Percentiles rank a stretch among this genome's conserved stretches.
Evolutionary conservation across 2,797 vertebrate species (phyloP).

Genomic region (Hippopotamyrus pictus): DNA sequence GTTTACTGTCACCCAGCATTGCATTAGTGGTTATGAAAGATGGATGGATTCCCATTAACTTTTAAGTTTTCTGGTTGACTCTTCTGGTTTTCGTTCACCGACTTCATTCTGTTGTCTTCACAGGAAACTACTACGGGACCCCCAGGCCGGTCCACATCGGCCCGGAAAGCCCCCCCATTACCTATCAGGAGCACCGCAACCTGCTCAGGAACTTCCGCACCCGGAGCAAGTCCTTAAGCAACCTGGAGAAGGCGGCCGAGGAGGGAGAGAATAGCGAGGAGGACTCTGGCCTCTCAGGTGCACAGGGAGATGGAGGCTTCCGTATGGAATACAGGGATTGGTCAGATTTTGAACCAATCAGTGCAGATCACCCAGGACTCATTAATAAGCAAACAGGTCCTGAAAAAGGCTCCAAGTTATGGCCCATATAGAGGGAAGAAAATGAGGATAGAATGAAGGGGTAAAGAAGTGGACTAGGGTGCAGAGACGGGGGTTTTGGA

Average conservation of each 20-base stretch:
- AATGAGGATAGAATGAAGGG: not conserved
- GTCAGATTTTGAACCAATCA: not conserved
- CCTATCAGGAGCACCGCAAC: constrained; percentile 66
- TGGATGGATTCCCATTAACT: not conserved
- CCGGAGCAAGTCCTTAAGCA: constrained; percentile 66
- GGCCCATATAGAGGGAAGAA: not conserved
- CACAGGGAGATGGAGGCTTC: not conserved
- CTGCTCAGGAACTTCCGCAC: constrained; percentile 65
- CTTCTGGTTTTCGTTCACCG: not conserved
- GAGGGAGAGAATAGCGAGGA: constrained; percentile 66
- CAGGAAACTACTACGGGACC: constrained; percentile 68
- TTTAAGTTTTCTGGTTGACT: not conserved
- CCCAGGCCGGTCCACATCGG: constrained; percentile 67
- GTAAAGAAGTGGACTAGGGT: not conserved
- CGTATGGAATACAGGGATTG: not conserved
- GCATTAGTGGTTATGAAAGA: not conserved
- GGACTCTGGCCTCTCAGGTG: constrained; percentile 57
- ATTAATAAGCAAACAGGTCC: not conserved
- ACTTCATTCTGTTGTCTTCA: not conserved
- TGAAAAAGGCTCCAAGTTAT: not conserved
- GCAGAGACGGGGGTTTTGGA: not conserved
- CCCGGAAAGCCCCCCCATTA: constrained; percentile 64
- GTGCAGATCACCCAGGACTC: not conserved
- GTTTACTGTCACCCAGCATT: not conserved
- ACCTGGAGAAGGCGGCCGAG: constrained; percentile 66